phyloP scores from a whole-genome alignment of 2,113 vertebrate species.

The Mobula birostris region DNA sequence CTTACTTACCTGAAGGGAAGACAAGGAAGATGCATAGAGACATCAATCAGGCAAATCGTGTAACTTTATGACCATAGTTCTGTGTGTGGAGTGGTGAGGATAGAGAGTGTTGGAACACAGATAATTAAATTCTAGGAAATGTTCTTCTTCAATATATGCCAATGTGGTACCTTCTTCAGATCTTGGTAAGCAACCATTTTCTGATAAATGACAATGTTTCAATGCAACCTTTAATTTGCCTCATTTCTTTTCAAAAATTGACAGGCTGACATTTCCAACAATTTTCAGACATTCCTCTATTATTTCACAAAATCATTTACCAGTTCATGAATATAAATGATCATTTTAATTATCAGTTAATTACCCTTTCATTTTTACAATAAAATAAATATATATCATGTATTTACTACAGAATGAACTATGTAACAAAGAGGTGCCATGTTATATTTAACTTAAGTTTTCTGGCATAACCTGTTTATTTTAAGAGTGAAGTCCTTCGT shows the following conservation, averaged over 20 bases:
- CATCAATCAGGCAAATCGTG: neutral
- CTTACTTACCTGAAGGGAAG: neutral
- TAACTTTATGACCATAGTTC: neutral
- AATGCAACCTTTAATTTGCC: neutral
- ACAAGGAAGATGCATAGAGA: neutral
- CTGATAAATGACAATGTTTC: neutral
- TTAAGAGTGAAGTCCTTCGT: no score
- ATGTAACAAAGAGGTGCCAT: neutral
- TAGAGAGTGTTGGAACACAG: neutral
- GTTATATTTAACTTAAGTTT: neutral
- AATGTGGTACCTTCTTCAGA: neutral
- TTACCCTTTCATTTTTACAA: neutral
- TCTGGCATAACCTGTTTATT: no score
- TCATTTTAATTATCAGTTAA: neutral
- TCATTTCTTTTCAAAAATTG: neutral
- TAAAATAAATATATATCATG: neutral
- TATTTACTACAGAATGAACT: neutral
- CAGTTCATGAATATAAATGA: neutral
- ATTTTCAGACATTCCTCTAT: neutral
- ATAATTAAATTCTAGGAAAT: neutral
- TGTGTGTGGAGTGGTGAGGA: neutral
- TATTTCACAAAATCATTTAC: neutral
- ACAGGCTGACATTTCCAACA: neutral
- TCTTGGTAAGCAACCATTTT: neutral
- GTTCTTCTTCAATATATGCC: neutral